Evolutionary conservation across 2,797 vertebrate species (phyloP).

Genomic region (Tamandua tetradactyla): DNA sequence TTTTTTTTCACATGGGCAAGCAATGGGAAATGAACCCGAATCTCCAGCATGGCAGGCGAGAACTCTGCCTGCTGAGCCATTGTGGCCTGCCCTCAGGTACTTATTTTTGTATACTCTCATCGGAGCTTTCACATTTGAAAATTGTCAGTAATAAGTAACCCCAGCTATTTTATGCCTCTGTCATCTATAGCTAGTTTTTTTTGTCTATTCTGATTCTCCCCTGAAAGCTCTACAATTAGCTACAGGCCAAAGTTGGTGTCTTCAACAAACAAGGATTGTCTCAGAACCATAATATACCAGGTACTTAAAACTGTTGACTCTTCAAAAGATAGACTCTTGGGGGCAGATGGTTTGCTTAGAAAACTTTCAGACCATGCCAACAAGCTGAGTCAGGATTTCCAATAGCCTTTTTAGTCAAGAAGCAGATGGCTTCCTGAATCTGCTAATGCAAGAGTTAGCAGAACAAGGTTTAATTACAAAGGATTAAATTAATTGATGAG

Average conservation of each 20-base stretch:
- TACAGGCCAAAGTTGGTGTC: neutral
- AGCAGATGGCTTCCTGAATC: neutral
- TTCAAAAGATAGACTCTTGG: constrained; percentile 3
- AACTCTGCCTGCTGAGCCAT: too few relatives aligned
- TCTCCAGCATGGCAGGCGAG: too few relatives aligned
- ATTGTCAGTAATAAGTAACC: neutral
- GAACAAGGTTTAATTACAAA: neutral
- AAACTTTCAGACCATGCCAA: neutral
- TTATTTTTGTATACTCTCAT: neutral
- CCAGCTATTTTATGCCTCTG: neutral
- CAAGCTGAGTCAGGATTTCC: neutral
- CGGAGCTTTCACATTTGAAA: neutral
- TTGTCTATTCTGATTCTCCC: neutral
- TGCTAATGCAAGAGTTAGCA: neutral
- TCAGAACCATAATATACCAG: neutral
- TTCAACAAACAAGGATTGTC: neutral
- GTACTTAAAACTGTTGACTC: neutral
- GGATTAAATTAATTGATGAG: neutral
- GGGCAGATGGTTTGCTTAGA: constrained; percentile 1
- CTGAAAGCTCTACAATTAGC: neutral
- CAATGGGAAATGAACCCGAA: too few relatives aligned
- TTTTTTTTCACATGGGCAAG: too few relatives aligned
- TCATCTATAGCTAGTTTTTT: neutral
- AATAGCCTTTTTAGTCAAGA: neutral
- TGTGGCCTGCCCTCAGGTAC: too few relatives aligned